These are phyloP conservation scores for Nansenia antarctica DNA, from an alignment of 2,113 vertebrate genomes.

Conservation along the genomic window DNA sequence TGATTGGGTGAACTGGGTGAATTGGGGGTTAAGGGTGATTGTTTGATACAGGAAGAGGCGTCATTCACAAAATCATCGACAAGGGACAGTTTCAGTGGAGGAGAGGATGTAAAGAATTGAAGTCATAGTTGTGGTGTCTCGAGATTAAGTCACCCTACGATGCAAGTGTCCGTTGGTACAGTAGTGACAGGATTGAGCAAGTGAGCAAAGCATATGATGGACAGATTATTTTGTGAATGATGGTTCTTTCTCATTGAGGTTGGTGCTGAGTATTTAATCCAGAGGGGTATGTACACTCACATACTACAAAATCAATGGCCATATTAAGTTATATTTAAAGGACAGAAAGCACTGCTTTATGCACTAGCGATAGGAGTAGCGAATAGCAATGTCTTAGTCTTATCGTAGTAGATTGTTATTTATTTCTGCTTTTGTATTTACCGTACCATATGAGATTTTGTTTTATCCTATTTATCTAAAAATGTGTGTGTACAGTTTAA, in stretches of 20 bases:
- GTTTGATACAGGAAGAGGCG: slow-evolving; percentile 35
- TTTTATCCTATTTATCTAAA: slow-evolving; percentile 43
- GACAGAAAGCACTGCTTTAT: slow-evolving; percentile 45
- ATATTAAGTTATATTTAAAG: slow-evolving; percentile 61
- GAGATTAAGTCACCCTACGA: background rate
- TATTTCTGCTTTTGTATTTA: slow-evolving; percentile 55
- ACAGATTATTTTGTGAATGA: slow-evolving; percentile 48
- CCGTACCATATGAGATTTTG: slow-evolving; percentile 20
- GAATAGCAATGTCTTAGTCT: background rate
- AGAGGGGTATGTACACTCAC: background rate
- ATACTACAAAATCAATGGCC: background rate
- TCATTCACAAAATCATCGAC: slow-evolving; percentile 46
- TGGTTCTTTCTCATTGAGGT: slow-evolving; percentile 1
- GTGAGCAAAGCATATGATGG: background rate
- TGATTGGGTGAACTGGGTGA: slow-evolving; percentile 12
- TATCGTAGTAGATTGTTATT: slow-evolving; percentile 41
- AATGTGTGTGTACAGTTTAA: slow-evolving; percentile 3
- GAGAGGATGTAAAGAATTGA: slow-evolving; percentile 22
- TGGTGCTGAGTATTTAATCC: background rate
- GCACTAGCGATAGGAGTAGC: slow-evolving; percentile 32
- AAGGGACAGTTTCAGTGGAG: background rate
- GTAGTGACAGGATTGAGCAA: background rate
- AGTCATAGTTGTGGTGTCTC: background rate
- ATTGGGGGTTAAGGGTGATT: slow-evolving; percentile 28
- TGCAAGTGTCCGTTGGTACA: too few relatives aligned